Evolutionary conservation across 2,113 vertebrate species (phyloP).

Genomic region (Thinocorus orbignyianus): DNA sequence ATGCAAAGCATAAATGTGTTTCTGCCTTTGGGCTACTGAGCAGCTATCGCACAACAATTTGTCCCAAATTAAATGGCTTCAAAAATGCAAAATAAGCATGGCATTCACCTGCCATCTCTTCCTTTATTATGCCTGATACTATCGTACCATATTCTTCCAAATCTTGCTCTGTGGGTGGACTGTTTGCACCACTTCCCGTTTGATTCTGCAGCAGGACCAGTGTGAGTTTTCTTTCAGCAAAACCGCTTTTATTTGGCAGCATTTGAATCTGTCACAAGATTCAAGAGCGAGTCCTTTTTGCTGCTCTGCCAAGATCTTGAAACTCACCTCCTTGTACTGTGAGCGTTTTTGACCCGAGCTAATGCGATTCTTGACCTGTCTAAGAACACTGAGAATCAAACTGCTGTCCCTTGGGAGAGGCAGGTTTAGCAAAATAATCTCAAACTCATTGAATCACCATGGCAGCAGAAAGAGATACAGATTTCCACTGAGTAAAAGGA

Average conservation of each 20-base stretch:
- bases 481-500: conserved; percentile 2
- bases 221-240: not conserved
- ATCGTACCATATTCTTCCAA: not conserved
- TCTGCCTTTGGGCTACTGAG: not conserved
- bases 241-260: conserved; percentile 5
- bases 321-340: conserved; percentile 43
- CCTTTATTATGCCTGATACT: not conserved
- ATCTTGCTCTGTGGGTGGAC: not conserved
- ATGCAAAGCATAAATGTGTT: not conserved
- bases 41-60: not conserved
- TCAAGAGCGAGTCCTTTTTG: not conserved
- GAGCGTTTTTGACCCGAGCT: conserved; percentile 54
- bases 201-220: not conserved
- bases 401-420: conserved; percentile 15
- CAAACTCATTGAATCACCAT: conserved; percentile 57
- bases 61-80: conserved; percentile 15
- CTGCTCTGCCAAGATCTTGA: conserved; percentile 43
- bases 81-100: not conserved
- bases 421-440: conserved; percentile 62
- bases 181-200: not conserved
- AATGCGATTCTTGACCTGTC: conserved; percentile 63
- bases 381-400: conserved; percentile 26
- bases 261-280: not conserved
- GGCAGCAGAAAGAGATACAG: conserved; percentile 51
- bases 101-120: not conserved